These are phyloP conservation scores for Nasonia oneida DNA, from an alignment of 2,888 invertebrate genomes.

Conservation along the genomic window DNA sequence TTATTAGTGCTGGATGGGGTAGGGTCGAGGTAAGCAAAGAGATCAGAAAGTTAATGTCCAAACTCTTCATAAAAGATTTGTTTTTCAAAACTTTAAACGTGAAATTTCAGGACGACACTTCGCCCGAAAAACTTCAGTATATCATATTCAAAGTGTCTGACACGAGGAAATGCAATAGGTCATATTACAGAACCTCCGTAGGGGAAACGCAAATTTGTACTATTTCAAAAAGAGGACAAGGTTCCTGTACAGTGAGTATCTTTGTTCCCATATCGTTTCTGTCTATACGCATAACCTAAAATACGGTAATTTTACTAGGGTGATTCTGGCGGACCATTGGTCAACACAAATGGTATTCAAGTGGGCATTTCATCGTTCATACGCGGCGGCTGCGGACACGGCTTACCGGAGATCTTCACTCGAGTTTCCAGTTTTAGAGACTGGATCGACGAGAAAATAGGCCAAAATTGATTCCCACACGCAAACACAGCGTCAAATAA, in stretches of 20 bases:
- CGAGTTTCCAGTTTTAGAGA: conserved; percentile 23
- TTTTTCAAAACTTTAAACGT: background rate
- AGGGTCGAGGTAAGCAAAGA: background rate
- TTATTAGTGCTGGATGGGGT: conserved; percentile 40
- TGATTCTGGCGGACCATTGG: conserved; percentile 49
- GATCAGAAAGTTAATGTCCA: background rate
- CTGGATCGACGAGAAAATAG: background rate
- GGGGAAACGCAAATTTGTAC: background rate
- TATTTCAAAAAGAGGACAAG: background rate
- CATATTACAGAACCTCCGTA: background rate
- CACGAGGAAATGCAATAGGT: background rate
- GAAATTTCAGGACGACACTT: background rate
- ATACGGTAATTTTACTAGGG: background rate
- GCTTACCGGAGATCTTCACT: conserved; percentile 38
- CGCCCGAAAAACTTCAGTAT: background rate
- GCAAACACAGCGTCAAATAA: background rate
- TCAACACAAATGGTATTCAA: conserved; percentile 29
- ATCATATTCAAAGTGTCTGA: background rate
- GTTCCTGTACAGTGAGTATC: background rate
- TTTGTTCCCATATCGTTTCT: too few species aligned
- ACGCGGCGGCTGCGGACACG: background rate
- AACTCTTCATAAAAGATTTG: background rate
- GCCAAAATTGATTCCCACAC: background rate
- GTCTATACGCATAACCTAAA: background rate
- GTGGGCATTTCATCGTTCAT: conserved; percentile 45